Evolutionary conservation across 2,888 invertebrate genomes (phyloP).

Genomic region (Catocala fraxini): DNA sequence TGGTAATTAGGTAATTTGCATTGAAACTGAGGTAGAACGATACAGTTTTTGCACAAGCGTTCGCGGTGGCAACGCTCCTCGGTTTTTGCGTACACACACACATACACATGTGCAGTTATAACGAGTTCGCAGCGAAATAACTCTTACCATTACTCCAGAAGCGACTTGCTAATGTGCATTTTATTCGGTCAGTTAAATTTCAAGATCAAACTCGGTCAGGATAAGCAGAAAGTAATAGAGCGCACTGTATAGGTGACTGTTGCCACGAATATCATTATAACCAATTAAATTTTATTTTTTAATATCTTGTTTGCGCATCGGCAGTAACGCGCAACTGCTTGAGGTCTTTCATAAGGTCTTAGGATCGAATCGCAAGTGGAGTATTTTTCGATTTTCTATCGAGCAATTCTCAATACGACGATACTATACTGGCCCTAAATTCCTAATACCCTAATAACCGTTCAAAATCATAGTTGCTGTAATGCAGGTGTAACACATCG

Average conservation of each 20-base stretch:
- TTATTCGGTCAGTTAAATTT: conserved; percentile 52
- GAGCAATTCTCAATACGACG: too few relatives aligned
- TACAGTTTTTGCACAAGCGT: conserved; percentile 43
- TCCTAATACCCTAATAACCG: too few relatives aligned
- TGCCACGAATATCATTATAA: conserved; percentile 3
- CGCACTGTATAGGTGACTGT: conserved; percentile 7
- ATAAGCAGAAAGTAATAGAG: conserved; percentile 30
- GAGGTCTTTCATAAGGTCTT: too few relatives aligned
- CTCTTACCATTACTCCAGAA: conserved; percentile 26
- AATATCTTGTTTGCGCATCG: too few relatives aligned
- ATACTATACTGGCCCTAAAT: too few relatives aligned
- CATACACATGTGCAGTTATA: conserved; percentile 38
- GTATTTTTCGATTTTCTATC: too few relatives aligned
- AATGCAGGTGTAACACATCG: too few relatives aligned
- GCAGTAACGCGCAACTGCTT: too few relatives aligned
- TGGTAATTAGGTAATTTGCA: conserved; percentile 46
- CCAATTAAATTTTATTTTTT: neutral
- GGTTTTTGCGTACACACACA: conserved; percentile 32
- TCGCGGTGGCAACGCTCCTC: conserved; percentile 24
- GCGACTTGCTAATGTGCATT: conserved; percentile 38
- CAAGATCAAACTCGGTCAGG: conserved; percentile 24
- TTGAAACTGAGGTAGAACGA: conserved; percentile 33
- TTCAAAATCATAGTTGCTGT: too few relatives aligned
- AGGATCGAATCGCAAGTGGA: too few relatives aligned
- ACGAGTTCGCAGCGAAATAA: conserved; percentile 32